Base-by-base conservation (phyloP, 2,797 vertebrate species). In the Spinus olivaceus region DNA sequence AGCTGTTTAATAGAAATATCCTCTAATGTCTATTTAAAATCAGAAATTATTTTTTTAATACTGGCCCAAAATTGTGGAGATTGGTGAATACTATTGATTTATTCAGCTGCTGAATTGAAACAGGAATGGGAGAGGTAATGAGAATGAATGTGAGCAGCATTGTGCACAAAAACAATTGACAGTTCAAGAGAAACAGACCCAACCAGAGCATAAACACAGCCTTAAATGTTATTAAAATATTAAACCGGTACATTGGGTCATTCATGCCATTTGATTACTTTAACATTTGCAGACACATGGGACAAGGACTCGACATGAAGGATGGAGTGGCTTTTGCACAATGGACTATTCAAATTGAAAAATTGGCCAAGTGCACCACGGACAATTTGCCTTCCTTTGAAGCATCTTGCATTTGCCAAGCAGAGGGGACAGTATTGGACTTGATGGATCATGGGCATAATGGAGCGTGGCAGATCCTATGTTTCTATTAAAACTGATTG, bases 181-280 rank as follows among this genome's bases (percentile, higher is more conserved):
- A 92, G 84, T 47, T 78, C 25, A 78, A 83, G 85, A 83, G 65
- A 79, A 90, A 90, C 66, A 89, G 86, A 88, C 71, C 56, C 32
- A 71, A 81, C 64, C 50, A 63, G 78, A 61, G 33, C 86, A 92
- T 61, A 92, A 93, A 81, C 83, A 72, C 33, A 64, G 37, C 81
- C 93, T 81, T 66, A 81, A 85, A 76, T 93, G 79, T 92, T 87
- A 93, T 86, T 95, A 90, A 95, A 91, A 69, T 86, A 93, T 86
- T 94, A 90, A 95, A 91, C 49, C 0, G 0, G 72, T 84, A 57
- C 80, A 54, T 79, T 63, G 63, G 88, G 71, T 93, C 79, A 66
- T 66, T 53, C 19, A 2, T 50, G 59, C 67, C 66, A 90, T 76
- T 92, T 84, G 87, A 80, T 93, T 91, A 60, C 39, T 82, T 95